Conservation (phyloP, 2,888 invertebrate genomes). For the Scaptomyza caliginosa region DNA sequence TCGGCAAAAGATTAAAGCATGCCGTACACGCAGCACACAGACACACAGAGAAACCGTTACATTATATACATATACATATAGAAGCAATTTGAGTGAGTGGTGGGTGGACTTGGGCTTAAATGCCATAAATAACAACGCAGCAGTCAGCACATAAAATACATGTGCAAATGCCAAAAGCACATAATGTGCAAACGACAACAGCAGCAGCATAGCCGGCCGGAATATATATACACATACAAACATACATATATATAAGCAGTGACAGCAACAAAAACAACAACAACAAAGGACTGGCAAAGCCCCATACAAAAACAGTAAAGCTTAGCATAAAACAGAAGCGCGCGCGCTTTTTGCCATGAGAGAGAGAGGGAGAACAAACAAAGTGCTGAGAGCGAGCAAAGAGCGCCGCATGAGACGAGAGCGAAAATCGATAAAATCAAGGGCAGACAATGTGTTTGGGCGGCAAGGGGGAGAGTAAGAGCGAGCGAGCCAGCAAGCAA, state of each 20-base stretch:
- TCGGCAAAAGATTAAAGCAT: slow-evolving; percentile 70
- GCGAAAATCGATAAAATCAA: slow-evolving; percentile 84
- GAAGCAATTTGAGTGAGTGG: slow-evolving; percentile 62
- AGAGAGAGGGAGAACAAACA: slow-evolving; percentile 7
- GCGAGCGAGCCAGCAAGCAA: slow-evolving; percentile 31
- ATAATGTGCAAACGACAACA: slow-evolving; percentile 43
- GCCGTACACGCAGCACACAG: slow-evolving; percentile 26
- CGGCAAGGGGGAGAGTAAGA: slow-evolving; percentile 26
- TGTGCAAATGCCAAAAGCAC: slow-evolving; percentile 44
- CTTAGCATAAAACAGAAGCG: slow-evolving; percentile 59
- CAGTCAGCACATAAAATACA: slow-evolving; percentile 64
- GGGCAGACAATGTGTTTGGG: slow-evolving; percentile 82
- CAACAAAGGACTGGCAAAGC: slow-evolving; percentile 11
- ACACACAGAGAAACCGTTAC: slow-evolving; percentile 6
- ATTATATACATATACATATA: slow-evolving; percentile 22
- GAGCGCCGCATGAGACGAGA: slow-evolving; percentile 62
- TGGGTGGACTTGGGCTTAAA: slow-evolving; percentile 55
- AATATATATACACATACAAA: slow-evolving; percentile 26
- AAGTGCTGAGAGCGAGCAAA: slow-evolving; percentile 48
- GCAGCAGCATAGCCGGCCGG: slow-evolving; percentile 45
- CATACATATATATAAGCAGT: slow-evolving; percentile 12
- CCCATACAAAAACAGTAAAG: slow-evolving; percentile 45
- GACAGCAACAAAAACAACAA: slow-evolving; percentile 21
- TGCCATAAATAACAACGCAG: slow-evolving; percentile 72
- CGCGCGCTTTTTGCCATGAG: slow-evolving; percentile 51